Evolutionary conservation across 2,888 invertebrate species (phyloP).

Genomic region (Nasonovia ribisnigri): DNA sequence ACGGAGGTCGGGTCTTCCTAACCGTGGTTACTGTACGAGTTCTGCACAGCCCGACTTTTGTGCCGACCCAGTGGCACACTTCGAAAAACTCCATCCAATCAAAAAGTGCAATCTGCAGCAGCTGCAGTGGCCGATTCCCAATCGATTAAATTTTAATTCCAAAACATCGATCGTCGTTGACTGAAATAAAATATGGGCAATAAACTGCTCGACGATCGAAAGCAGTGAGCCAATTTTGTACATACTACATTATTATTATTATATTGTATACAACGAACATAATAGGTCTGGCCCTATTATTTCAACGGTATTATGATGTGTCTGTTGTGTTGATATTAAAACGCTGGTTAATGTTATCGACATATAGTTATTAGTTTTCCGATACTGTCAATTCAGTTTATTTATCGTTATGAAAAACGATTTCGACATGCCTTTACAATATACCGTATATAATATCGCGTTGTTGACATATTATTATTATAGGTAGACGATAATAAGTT

Average conservation of each 20-base stretch:
- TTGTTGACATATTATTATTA: slow-evolving; percentile 25
- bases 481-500: background rate
- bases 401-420: background rate
- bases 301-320: background rate
- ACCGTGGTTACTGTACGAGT: too few relatives aligned
- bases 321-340: background rate
- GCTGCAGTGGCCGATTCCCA: background rate
- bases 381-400: slow-evolving; percentile 22
- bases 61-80: background rate
- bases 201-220: background rate
- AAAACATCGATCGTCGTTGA: background rate
- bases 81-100: background rate
- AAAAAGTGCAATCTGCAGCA: background rate
- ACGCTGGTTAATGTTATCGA: background rate
- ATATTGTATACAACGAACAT: background rate
- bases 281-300: background rate
- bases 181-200: background rate
- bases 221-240: background rate
- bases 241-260: too few relatives aligned
- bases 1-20: too few relatives aligned
- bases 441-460: background rate
- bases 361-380: background rate
- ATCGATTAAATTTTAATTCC: background rate
- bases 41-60: background rate
- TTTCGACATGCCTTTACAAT: background rate